phyloP scores from a whole-genome alignment of 2,888 invertebrate genomes.

The Agapostemon virescens region DNA sequence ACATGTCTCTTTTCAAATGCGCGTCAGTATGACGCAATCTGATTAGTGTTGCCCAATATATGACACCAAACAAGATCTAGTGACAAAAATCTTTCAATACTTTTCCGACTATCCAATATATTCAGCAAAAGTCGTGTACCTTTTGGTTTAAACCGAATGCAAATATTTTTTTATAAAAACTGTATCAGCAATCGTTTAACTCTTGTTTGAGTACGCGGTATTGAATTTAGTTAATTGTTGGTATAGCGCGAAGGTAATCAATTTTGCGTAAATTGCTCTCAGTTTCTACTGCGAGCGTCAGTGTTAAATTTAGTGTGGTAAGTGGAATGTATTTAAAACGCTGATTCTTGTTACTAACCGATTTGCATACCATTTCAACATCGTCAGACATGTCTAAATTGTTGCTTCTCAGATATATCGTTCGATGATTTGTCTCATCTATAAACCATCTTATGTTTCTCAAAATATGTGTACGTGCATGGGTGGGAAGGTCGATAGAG shows the following conservation, averaged over 20 bases:
- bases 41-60: no score
- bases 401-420: not conserved
- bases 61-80: no score
- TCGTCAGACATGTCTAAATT: constrained; percentile 24
- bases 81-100: no score
- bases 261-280: constrained; percentile 19
- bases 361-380: constrained; percentile 10
- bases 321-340: constrained; percentile 41
- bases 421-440: not conserved
- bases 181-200: constrained; percentile 4
- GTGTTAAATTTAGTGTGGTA: constrained; percentile 35
- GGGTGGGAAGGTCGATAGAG: no score
- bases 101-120: no score
- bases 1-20: no score
- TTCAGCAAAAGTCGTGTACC: not conserved
- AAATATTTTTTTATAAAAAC: constrained; percentile 10
- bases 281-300: constrained; percentile 20
- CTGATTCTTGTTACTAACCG: constrained; percentile 14
- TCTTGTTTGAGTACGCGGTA: not conserved
- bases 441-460: not conserved
- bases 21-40: no score
- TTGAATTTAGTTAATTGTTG: constrained; percentile 8
- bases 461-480: not conserved
- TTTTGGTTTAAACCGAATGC: not conserved
- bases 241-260: constrained; percentile 20